phyloP scores from a whole-genome alignment of 2,797 vertebrate genomes.

The Arctocebus calabarensis region DNA sequence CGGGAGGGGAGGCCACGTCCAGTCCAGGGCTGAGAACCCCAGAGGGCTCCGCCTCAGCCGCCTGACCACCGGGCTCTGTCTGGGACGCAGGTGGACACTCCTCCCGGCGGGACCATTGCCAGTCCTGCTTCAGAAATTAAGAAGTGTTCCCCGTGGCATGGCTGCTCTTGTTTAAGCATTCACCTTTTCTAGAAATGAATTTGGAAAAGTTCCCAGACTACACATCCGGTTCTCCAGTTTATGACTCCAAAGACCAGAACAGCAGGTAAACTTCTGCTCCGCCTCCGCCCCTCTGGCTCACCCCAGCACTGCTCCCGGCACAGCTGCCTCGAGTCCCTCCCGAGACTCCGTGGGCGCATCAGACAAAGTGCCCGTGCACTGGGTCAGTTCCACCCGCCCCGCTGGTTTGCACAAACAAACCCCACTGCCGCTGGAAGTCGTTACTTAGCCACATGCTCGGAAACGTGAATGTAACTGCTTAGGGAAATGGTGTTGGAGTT shows the following conservation, averaged over 20 bases:
- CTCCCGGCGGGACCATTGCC: not conserved
- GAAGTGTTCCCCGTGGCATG: rapidly evolving
- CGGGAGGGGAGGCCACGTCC: rapidly evolving
- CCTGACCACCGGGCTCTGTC: rapidly evolving
- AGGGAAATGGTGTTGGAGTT: not conserved
- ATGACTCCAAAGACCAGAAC: conserved; percentile 5
- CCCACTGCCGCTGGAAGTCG: not conserved
- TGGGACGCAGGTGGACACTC: rapidly evolving
- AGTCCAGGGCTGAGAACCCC: rapidly evolving
- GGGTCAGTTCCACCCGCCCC: rapidly evolving
- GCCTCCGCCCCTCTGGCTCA: not conserved
- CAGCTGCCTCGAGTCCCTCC: too few species aligned
- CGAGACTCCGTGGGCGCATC: too few species aligned
- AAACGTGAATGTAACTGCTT: not conserved
- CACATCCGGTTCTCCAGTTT: conserved; percentile 47
- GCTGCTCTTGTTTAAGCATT: not conserved
- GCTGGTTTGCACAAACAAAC: not conserved
- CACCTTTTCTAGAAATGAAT: conserved; percentile 59
- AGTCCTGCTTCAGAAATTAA: not conserved
- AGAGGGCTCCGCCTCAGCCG: rapidly evolving
- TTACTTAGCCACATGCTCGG: too few species aligned
- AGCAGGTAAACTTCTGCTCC: conserved; percentile 1
- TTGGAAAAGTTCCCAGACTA: conserved; percentile 67
- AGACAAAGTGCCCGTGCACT: not conserved
- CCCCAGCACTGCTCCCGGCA: too few species aligned